These are phyloP conservation scores for Lottia scabra DNA, from an alignment of 2,888 invertebrate genomes.

Conservation along the genomic window DNA sequence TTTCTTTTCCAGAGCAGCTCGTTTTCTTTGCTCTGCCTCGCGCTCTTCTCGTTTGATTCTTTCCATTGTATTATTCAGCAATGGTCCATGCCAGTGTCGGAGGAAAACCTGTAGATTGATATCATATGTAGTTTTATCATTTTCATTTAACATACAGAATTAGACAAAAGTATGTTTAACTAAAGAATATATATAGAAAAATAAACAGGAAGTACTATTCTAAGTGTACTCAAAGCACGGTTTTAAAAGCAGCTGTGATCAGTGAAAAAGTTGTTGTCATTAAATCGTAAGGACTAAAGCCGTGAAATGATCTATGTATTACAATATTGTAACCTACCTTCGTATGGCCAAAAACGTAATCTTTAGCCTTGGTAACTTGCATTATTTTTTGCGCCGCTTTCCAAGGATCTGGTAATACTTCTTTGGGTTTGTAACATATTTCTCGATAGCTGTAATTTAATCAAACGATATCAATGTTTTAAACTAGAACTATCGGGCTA, in stretches of 20 bases:
- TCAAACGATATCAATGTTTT: too few relatives aligned
- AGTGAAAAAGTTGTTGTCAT: too few relatives aligned
- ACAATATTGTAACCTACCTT: slow-evolving; percentile 33
- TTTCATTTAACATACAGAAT: too few relatives aligned
- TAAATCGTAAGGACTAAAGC: too few relatives aligned
- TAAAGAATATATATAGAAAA: too few relatives aligned
- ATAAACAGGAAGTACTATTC: too few relatives aligned
- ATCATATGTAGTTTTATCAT: too few relatives aligned
- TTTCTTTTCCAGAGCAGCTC: slow-evolving; percentile 10
- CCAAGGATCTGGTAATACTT: slow-evolving; percentile 16
- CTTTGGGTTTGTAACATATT: slow-evolving; percentile 31
- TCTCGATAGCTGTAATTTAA: slow-evolving; percentile 45
- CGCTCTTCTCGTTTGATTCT: neutral
- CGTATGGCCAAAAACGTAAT: slow-evolving; percentile 32
- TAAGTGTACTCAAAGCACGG: too few relatives aligned
- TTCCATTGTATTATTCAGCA: slow-evolving; percentile 30
- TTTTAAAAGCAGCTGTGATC: too few relatives aligned
- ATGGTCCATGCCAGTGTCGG: slow-evolving; percentile 34
- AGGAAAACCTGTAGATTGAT: slow-evolving; percentile 29
- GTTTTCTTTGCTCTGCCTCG: slow-evolving; percentile 15
- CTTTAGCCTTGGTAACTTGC: slow-evolving; percentile 33
- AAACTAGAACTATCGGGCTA: too few relatives aligned
- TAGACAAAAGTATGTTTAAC: too few relatives aligned
- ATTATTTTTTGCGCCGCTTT: slow-evolving; percentile 33
- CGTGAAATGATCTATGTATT: too few relatives aligned